Conservation (phyloP, 2,797 vertebrate species). For the Micromesistius poutassou region DNA sequence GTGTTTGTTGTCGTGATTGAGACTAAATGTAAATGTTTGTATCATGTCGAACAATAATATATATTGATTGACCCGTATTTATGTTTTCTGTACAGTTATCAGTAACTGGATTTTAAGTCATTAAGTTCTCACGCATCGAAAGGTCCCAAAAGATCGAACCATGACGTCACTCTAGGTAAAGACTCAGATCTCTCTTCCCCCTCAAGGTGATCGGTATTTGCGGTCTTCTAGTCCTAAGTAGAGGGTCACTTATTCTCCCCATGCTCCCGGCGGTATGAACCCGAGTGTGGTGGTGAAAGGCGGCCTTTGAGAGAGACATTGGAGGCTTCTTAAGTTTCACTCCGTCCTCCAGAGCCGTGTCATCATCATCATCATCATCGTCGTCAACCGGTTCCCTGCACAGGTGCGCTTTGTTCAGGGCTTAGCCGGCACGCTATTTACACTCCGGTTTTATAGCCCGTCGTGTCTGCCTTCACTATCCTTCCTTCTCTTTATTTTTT, state of each 20-base stretch:
- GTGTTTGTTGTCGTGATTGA: background rate
- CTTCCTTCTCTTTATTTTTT: background rate
- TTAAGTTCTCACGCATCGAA: too few relatives aligned
- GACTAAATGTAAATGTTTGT: background rate
- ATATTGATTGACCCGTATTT: background rate
- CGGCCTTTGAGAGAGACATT: background rate
- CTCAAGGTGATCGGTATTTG: too few relatives aligned
- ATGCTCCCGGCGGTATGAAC: too few relatives aligned
- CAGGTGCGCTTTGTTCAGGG: background rate
- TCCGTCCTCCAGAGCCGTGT: too few relatives aligned
- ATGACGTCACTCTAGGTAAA: background rate
- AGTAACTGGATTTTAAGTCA: too few relatives aligned
- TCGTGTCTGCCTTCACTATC: background rate
- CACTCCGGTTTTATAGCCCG: background rate
- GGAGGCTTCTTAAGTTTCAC: background rate
- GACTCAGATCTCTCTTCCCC: too few relatives aligned
- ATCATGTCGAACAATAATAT: background rate
- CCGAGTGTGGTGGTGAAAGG: background rate
- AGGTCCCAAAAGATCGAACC: background rate
- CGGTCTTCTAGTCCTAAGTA: background rate
- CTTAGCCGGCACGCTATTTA: background rate
- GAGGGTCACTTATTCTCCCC: background rate
- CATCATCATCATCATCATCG: background rate
- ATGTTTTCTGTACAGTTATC: too few relatives aligned
- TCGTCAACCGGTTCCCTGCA: background rate